Evolutionary conservation across 2,888 invertebrate species (phyloP).

Genomic region (Aspidapion aeneum): DNA sequence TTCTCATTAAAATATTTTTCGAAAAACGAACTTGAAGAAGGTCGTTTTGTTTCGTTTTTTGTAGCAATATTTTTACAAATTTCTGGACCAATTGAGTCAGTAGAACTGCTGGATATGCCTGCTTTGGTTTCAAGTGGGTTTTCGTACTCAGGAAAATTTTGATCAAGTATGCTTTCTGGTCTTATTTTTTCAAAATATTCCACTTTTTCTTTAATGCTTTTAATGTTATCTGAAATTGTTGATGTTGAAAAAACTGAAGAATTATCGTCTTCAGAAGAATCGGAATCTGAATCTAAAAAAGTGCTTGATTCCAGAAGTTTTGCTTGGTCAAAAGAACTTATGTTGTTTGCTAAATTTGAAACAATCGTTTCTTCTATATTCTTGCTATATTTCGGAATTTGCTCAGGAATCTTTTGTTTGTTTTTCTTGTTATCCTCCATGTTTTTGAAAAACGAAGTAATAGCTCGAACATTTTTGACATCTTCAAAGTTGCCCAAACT

Average conservation of each 20-base stretch:
- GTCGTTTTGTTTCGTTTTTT: conserved; percentile 9
- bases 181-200: conserved; percentile 26
- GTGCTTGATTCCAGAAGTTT: not conserved
- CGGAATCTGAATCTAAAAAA: not conserved
- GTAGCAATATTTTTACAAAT: not conserved
- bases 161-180: conserved; percentile 17
- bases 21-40: conserved; percentile 34
- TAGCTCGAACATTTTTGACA: conserved; percentile 49
- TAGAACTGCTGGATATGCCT: conserved; percentile 9
- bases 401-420: conserved; percentile 18
- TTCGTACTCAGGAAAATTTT: conserved; percentile 9
- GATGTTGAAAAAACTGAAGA: not conserved
- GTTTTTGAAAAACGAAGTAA: conserved; percentile 37
- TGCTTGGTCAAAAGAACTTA: not conserved
- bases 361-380: not conserved
- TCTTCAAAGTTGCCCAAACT: conserved; percentile 77
- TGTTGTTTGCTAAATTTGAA: not conserved
- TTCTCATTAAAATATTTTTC: conserved; percentile 30
- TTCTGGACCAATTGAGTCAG: conserved; percentile 29
- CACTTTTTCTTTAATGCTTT: conserved; percentile 9
- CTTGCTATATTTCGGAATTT: conserved; percentile 6
- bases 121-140: not conserved
- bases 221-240: not conserved
- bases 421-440: conserved; percentile 14
- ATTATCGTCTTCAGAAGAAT: not conserved